Conservation (phyloP, 2,888 invertebrate species). For the Drosophila cracens region DNA sequence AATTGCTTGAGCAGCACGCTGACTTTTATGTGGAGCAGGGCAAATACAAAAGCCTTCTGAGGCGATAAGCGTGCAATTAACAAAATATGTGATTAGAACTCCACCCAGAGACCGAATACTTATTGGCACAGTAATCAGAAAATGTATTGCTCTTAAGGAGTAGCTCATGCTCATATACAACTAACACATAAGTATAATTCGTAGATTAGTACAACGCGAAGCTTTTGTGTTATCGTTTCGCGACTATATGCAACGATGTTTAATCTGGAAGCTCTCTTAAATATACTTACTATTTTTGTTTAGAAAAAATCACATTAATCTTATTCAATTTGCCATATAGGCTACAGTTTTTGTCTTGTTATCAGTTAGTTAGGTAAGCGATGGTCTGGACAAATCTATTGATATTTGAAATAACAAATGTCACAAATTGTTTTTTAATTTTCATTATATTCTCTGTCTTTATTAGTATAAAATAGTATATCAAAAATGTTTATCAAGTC, state of each 20-base stretch:
- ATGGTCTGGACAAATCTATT: not conserved
- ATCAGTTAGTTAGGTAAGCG: not conserved
- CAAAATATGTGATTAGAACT: constrained; percentile 55
- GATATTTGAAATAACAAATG: not conserved
- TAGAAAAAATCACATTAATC: not conserved
- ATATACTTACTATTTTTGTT: not conserved
- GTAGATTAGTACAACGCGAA: not conserved
- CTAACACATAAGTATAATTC: not conserved
- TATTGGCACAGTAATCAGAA: constrained; percentile 5
- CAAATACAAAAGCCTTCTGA: constrained; percentile 80
- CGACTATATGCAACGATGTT: not conserved
- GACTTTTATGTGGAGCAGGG: constrained; percentile 82
- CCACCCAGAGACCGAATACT: constrained; percentile 12
- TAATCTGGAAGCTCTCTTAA: not conserved
- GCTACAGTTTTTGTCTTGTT: not conserved
- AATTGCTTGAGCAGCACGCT: constrained; percentile 76
- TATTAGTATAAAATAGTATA: constrained; percentile 79
- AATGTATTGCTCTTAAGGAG: constrained; percentile 12
- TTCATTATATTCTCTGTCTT: constrained; percentile 63
- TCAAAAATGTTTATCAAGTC: constrained; percentile 79
- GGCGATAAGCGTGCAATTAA: constrained; percentile 69
- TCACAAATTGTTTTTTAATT: not conserved
- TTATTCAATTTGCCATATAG: not conserved
- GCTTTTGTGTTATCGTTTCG: constrained; percentile 16
- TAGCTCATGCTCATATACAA: constrained; percentile 2